Evolutionary conservation across 2,797 vertebrate species (phyloP).

Genomic region (Dipus sagitta): DNA sequence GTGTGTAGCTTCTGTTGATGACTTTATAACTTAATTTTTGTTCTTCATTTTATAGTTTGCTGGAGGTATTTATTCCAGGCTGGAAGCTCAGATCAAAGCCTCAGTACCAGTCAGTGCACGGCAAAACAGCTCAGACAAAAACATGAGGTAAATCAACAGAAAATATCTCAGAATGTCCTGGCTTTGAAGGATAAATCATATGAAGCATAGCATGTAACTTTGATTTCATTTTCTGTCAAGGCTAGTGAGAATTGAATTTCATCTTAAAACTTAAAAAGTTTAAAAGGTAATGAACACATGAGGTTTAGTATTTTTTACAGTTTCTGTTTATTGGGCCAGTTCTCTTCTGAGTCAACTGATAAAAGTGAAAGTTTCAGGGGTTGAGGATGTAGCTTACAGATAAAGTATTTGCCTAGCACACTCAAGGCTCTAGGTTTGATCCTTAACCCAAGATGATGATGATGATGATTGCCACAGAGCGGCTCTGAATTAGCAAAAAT

Average conservation of each 20-base stretch:
- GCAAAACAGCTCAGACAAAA: conserved; percentile 93
- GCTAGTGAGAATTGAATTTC: conserved; percentile 41
- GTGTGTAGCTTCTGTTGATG: conserved; percentile 5
- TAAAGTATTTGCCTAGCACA: background rate
- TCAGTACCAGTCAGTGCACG: conserved; percentile 88
- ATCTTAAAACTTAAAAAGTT: conserved; percentile 52
- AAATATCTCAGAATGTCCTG: background rate
- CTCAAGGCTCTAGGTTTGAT: background rate
- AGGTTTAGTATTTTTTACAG: background rate
- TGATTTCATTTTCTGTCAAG: conserved; percentile 21
- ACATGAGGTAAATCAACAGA: conserved; percentile 88
- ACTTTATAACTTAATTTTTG: background rate
- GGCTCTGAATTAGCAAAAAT: conserved; percentile 6
- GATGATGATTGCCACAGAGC: background rate
- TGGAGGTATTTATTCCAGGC: conserved; percentile 95
- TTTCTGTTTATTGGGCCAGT: conserved; percentile 18
- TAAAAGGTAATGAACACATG: background rate
- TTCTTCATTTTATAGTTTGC: conserved; percentile 89
- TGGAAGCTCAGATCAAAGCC: conserved; percentile 95
- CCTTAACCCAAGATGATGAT: background rate
- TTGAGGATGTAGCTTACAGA: background rate
- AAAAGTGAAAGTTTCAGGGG: background rate
- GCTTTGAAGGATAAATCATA: background rate
- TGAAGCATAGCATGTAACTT: conserved; percentile 6
- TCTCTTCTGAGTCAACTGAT: conserved; percentile 21